Conservation (phyloP, 2,797 vertebrate species). For the Pipistrellus nathusii region DNA sequence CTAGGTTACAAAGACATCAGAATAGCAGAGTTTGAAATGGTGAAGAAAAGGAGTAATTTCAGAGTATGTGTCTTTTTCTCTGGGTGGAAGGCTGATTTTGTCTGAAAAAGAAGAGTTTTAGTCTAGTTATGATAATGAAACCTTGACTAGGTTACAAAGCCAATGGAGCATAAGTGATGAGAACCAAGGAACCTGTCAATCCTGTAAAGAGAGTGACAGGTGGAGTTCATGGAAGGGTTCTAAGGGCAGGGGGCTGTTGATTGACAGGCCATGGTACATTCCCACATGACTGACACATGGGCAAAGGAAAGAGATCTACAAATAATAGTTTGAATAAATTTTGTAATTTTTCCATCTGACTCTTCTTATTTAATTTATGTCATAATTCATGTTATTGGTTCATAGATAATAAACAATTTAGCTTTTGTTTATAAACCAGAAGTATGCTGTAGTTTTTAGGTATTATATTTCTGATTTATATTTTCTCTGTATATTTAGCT, state of each 20-base stretch:
- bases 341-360: conserved; percentile 29
- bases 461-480: conserved; percentile 36
- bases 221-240: neutral
- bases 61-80: conserved; percentile 22
- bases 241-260: neutral
- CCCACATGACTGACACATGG: neutral
- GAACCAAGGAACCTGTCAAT: neutral
- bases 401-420: neutral
- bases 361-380: conserved; percentile 39
- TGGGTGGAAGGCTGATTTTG: conserved; percentile 65
- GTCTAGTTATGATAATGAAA: conserved; percentile 72
- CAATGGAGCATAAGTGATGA: neutral
- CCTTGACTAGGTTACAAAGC: conserved; percentile 73
- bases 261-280: neutral
- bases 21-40: conserved; percentile 52
- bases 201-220: neutral
- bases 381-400: conserved; percentile 25
- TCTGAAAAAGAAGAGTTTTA: conserved; percentile 59
- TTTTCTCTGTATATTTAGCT: neutral
- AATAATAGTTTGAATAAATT: neutral
- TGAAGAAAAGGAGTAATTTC: conserved; percentile 62
- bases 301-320: neutral
- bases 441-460: conserved; percentile 34
- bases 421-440: conserved; percentile 65
- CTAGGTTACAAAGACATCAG: conserved; percentile 55